These are phyloP conservation scores for Piezodorus guildinii DNA, from an alignment of 1,140 invertebrate genomes.

Conservation along the genomic window DNA sequence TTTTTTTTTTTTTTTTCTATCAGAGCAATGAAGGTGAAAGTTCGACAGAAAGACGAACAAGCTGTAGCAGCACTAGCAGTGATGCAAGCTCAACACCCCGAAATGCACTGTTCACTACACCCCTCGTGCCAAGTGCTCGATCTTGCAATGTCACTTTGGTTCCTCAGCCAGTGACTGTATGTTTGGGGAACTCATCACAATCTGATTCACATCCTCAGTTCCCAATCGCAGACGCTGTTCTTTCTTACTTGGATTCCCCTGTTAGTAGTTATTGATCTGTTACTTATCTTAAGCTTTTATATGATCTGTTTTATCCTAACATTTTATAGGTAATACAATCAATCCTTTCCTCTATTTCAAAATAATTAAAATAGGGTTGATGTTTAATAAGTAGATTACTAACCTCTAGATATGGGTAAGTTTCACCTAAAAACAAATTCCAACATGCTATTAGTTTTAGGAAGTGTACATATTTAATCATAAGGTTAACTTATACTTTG, in stretches of 20 bases:
- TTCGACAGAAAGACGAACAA: background rate
- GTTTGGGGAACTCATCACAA: background rate
- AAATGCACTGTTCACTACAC: background rate
- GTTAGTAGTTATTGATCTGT: slow-evolving; percentile 32
- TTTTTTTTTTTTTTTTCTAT: background rate
- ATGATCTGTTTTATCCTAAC: too few relatives aligned
- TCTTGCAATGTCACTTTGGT: background rate
- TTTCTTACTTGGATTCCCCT: slow-evolving; percentile 53
- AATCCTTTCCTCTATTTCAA: too few relatives aligned
- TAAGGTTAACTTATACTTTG: too few relatives aligned
- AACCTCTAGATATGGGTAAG: too few relatives aligned
- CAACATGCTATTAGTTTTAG: too few relatives aligned
- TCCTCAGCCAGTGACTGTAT: background rate
- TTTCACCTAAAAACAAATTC: too few relatives aligned
- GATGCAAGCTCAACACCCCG: slow-evolving; percentile 1
- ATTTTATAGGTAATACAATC: too few relatives aligned
- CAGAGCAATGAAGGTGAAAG: background rate
- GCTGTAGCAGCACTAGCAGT: background rate
- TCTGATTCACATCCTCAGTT: slow-evolving; percentile 13
- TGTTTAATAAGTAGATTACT: too few relatives aligned
- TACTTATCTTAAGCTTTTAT: too few relatives aligned
- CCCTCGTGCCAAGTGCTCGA: slow-evolving; percentile 1
- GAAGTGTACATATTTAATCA: too few relatives aligned
- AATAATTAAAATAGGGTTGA: too few relatives aligned
- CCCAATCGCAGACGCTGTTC: slow-evolving; percentile 45